Base-by-base conservation (phyloP, 2,113 vertebrate genomes). In the Campylorhamphus procurvoides region DNA sequence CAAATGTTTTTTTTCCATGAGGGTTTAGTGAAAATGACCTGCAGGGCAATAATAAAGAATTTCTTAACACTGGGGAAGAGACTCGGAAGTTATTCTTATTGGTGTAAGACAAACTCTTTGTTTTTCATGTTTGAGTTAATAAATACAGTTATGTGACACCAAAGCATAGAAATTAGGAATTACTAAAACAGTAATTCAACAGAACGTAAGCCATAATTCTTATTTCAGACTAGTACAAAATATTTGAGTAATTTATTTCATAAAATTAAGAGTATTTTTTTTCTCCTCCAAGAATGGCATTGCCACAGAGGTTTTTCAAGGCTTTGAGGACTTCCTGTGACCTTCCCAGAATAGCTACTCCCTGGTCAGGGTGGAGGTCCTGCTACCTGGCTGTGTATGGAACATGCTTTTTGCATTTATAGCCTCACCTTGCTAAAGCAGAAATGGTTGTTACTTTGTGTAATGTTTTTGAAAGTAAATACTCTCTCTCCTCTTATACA, bases 41-140 rank as follows among this genome's bases (percentile, higher is more conserved):
- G 18, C 14, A 73, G 23, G 14, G 64, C 8, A 35, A 35, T 49
- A 84, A 39, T 23, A 35, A 89, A 20, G 6, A 39, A 28, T 25
- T 59, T 39, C 37, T 42, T 75, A 66, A 19, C 4, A 5, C 1
- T 0, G 0, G 2, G 18, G 19, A 35, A 72, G 7, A 6, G 10
- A 33, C 33, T 42, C 25, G 56, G 8, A 15, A 37, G 85, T 55
- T 89, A 3, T 72, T 82, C 16, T 66, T 19, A 7, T 66, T 66
- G 9, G 14, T 47, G 14, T n/a, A 73, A 85, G 58, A 82, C 69
- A 92, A 79, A 4, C 7, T 82, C 35, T 76, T 79, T 6, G 39
- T 91, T 87, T 76, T n/a, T 74, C 25, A 17, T 1, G 0, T 50
- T 71, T 10, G 14, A 14, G 4, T 78, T 91, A 78, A 72, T 63